These are phyloP conservation scores for Eunapius fragilis DNA, from an alignment of 37 sponge, comb jelly and placozoan species.

Conservation along the genomic window DNA sequence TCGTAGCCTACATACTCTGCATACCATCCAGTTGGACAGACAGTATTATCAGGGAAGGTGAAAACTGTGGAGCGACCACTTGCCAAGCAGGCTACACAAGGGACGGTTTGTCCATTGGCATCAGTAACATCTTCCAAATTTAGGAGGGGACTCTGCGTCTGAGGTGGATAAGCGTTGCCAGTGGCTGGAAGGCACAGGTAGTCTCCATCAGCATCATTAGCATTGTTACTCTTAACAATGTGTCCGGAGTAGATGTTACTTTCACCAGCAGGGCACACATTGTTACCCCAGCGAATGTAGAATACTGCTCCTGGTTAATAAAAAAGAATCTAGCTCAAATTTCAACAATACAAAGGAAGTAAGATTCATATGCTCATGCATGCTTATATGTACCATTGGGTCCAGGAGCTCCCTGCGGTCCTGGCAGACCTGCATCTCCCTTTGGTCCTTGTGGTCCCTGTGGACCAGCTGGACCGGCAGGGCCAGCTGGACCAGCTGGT, in stretches of 20 bases:
- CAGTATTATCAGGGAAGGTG: not conserved
- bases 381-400: not conserved
- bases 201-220: not conserved
- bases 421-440: not conserved
- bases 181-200: not conserved
- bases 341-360: not conserved
- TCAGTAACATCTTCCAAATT: not conserved
- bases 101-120: not conserved
- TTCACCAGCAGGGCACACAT: not conserved
- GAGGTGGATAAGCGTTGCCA: not conserved
- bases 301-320: not conserved
- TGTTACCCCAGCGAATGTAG: not conserved
- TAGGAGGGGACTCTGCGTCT: not conserved
- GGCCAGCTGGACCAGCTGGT: not conserved
- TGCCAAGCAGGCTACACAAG: not conserved
- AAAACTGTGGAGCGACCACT: not conserved
- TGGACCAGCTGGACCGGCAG: not conserved
- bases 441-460: not conserved
- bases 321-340: not conserved
- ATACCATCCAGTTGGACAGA: not conserved
- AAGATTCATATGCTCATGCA: not conserved
- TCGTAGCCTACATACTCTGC: not conserved
- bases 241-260: not conserved
- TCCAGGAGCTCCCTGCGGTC: not conserved
- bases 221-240: not conserved